phyloP scores from a whole-genome alignment of 2,797 vertebrate species.

The Rhinichthys osculus region DNA sequence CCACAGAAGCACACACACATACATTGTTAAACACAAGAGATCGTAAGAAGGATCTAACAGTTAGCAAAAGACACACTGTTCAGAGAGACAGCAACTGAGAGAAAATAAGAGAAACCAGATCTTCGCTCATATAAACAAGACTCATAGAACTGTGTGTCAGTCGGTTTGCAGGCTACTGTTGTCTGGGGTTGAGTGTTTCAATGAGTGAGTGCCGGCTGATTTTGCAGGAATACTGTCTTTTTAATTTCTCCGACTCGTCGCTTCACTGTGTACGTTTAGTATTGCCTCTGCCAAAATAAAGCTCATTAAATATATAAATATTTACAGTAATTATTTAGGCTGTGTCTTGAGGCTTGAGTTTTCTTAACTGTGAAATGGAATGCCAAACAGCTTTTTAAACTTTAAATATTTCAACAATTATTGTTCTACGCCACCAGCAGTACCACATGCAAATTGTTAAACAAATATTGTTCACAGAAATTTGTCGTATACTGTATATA shows the following conservation, averaged over 20 bases:
- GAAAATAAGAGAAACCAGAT: constrained; percentile 11
- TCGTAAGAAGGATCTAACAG: background rate
- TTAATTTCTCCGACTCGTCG: background rate
- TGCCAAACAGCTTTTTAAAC: constrained; percentile 6
- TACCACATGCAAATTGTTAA: background rate
- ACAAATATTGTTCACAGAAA: background rate
- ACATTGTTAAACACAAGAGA: background rate
- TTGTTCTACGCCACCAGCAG: constrained; percentile 10
- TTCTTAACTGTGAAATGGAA: constrained; percentile 1
- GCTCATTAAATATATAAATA: constrained; percentile 27
- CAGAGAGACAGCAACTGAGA: constrained; percentile 5
- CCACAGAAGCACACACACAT: constrained; percentile 17
- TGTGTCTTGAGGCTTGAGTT: constrained; percentile 19
- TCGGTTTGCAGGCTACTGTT: background rate
- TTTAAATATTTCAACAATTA: constrained; percentile 13
- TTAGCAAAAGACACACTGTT: constrained; percentile 5
- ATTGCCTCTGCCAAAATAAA: constrained; percentile 15
- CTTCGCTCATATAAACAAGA: background rate
- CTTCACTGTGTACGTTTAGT: background rate
- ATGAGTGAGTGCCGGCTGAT: background rate
- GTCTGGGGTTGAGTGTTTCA: background rate
- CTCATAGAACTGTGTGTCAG: background rate
- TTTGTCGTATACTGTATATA: background rate
- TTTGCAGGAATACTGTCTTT: background rate
- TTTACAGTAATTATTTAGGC: constrained; percentile 29